Percentiles rank a stretch among this genome's conserved stretches.
Evolutionary conservation across 2,113 vertebrate species (phyloP).

Genomic region (Pycnonotus jocosus): DNA sequence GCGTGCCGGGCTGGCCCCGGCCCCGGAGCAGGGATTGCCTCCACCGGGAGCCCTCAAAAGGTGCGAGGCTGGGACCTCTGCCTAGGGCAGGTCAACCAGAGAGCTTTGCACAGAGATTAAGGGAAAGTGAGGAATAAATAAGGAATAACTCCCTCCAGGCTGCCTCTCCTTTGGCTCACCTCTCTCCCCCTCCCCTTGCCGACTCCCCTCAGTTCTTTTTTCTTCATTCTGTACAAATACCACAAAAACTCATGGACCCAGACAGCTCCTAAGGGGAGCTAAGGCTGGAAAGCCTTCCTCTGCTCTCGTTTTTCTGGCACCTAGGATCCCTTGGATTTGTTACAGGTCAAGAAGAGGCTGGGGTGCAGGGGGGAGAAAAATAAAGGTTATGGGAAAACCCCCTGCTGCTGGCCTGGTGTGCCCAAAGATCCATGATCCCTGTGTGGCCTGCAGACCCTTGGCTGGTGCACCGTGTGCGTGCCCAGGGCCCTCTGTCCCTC

Average conservation of each 20-base stretch:
- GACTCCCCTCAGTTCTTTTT: not conserved
- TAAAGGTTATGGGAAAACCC: not conserved
- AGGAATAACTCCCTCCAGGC: not conserved
- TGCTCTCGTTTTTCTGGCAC: not conserved
- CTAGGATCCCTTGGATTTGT: not conserved
- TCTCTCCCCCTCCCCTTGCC: not conserved
- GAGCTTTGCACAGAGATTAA: not conserved
- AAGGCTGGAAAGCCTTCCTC: not conserved
- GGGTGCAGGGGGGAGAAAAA: rapidly evolving
- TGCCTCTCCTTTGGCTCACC: slow-evolving; percentile 57
- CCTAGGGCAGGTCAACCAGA: not conserved
- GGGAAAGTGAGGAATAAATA: slow-evolving; percentile 12
- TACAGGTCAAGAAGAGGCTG: not conserved
- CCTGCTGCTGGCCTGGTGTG: not conserved
- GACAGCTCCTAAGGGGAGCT: not conserved
- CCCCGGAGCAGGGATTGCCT: not conserved
- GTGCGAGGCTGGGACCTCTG: not conserved
- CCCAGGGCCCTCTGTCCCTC: not conserved
- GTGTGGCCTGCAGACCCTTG: rapidly evolving
- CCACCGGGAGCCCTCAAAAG: not conserved
- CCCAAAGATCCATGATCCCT: not conserved
- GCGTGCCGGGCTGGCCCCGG: not conserved
- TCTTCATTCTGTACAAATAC: slow-evolving; percentile 6
- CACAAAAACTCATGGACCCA: not conserved
- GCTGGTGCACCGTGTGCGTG: rapidly evolving